Conservation (phyloP, 1,140 invertebrate genomes). For the Acromyrmex charruanus region DNA sequence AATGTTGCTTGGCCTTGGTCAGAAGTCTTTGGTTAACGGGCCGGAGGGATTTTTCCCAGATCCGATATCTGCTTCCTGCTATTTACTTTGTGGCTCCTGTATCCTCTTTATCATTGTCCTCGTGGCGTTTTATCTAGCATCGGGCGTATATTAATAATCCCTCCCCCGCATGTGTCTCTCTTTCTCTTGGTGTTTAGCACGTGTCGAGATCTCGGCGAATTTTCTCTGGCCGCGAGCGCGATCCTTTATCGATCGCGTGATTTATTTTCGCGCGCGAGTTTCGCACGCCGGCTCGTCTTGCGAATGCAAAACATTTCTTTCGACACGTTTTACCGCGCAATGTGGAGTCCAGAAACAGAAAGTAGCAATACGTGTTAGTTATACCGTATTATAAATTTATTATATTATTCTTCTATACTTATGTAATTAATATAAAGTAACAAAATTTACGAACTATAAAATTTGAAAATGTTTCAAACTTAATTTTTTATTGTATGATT, state of each 20-base stretch:
- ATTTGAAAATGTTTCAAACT: too few species aligned
- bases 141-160: conserved; percentile 58
- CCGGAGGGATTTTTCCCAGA: conserved; percentile 64
- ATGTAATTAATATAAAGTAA: too few species aligned
- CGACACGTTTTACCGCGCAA: background rate
- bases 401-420: too few species aligned
- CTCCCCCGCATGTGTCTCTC: conserved; percentile 5
- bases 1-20: conserved; percentile 74
- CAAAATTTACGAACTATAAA: too few species aligned
- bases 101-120: conserved; percentile 70
- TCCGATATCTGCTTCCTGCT: conserved; percentile 74
- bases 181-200: conserved; percentile 40
- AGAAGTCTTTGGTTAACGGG: conserved; percentile 72
- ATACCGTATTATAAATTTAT: too few species aligned
- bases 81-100: conserved; percentile 67
- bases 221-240: background rate
- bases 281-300: background rate
- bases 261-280: conserved; percentile 48
- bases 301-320: background rate
- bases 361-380: too few species aligned
- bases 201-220: conserved; percentile 38
- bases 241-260: conserved; percentile 42
- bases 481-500: too few species aligned
- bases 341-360: too few species aligned
- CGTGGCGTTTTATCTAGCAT: conserved; percentile 63